Evolutionary conservation across 2,797 vertebrate species (phyloP).

Genomic region (Gallinago solitaria): DNA sequence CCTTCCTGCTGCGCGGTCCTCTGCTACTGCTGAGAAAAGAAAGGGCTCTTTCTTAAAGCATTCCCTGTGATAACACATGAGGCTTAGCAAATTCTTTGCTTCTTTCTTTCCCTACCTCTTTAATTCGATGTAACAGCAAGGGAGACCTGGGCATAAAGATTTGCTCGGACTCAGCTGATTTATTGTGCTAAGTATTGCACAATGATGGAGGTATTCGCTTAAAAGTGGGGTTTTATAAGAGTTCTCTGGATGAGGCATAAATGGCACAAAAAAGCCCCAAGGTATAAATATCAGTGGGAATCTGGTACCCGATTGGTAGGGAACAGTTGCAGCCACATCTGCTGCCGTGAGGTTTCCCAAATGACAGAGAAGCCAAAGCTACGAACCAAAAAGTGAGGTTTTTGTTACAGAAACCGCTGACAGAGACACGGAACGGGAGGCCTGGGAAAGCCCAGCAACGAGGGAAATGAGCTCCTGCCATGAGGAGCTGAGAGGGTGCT

Average conservation of each 20-base stretch:
- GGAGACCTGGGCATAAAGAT: not conserved
- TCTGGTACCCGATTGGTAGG: not conserved
- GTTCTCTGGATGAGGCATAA: not conserved
- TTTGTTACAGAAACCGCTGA: not conserved
- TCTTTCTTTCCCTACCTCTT: not conserved
- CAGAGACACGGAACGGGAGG: not conserved
- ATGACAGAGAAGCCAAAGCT: not conserved
- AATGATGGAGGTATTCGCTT: not conserved
- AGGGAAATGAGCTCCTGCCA: accelerated
- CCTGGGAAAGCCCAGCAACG: not conserved
- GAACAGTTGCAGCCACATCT: not conserved
- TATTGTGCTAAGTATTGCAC: not conserved
- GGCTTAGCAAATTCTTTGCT: not conserved
- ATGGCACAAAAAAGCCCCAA: not conserved
- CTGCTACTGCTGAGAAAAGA: not conserved
- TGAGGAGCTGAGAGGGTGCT: not conserved
- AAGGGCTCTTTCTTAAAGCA: not conserved
- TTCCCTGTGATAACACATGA: not conserved
- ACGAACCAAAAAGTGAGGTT: not conserved
- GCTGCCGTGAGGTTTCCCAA: not conserved
- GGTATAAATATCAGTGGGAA: not conserved
- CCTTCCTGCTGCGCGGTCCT: not conserved
- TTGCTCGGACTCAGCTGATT: slow-evolving; percentile 9
- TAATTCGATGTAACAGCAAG: not conserved
- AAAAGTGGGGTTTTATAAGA: not conserved